Base-by-base conservation (phyloP, 2,888 invertebrate species). In the Yponomeuta cagnagella region DNA sequence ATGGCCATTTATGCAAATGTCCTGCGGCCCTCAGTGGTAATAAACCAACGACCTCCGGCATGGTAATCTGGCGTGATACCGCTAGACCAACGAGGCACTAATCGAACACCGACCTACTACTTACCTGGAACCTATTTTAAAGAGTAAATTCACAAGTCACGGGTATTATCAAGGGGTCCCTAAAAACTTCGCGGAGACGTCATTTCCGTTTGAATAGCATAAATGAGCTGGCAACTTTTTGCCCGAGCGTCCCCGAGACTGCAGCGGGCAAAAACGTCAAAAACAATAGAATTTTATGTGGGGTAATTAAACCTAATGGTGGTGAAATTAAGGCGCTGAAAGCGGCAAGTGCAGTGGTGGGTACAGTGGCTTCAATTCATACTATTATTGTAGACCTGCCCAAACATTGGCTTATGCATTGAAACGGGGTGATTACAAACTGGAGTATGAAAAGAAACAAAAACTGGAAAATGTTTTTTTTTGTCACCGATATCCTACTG, bases 271-370 rank as follows among this genome's bases (percentile, higher is more conserved):
- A 76, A 76, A 75, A 74, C 75, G 77, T 78, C 79, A 80, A 77
- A 79, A 79, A 86, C 85, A 88, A 87, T 85, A 82, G 86, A 83
- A 81, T 80, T 87, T 88, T 84, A 87, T 82, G 83, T 79, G 75
- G 75, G 74, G 78, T 80, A 84, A 87, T 88, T 84, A 87, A 85
- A 85, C 77, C 79, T 80, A 83, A 85, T 82, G 80, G 78, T 73
- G 78, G 83, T 87, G 86, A 86, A 87, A 88, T 88, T 86, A 87
- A 81, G 80, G 78, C 69, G 58, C 48, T 69, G 69, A 71, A 71
- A 69, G 69, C 65, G 48, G 67, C 63, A 33, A 48, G 33, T 12
- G 64, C 48, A 63, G 31, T 76, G 76, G 78, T 81, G 4, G 67
- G 37, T n/a, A n/a, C 37, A 33, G 67, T 10, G 10, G 64, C n/a